Percentiles rank a stretch among this genome's conserved stretches.
Conservation (phyloP, 2,888 invertebrate species). For the Agonopterix arenella region DNA sequence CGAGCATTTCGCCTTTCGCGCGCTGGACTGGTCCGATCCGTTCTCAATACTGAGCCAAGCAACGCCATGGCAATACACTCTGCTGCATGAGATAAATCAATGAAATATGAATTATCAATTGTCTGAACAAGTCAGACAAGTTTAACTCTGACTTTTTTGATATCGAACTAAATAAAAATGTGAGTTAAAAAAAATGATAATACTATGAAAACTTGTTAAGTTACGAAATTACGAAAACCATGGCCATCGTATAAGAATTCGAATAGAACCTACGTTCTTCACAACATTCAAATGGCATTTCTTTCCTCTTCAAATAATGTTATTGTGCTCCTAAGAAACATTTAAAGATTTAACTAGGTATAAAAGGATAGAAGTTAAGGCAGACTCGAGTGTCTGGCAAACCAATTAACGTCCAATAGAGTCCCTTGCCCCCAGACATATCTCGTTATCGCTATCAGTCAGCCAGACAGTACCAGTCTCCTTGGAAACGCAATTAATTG, state of each 20-base stretch:
- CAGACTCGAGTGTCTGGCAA: constrained; percentile 49
- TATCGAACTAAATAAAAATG: no score
- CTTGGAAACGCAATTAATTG: constrained; percentile 44
- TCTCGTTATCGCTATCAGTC: constrained; percentile 43
- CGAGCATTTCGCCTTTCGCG: constrained; percentile 72
- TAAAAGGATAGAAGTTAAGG: constrained; percentile 26
- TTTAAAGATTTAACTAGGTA: constrained; percentile 4
- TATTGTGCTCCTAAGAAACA: not conserved
- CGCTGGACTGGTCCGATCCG: constrained; percentile 52
- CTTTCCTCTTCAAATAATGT: no score
- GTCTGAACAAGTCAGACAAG: no score
- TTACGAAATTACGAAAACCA: no score
- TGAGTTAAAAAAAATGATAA: no score
- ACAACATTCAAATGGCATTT: no score
- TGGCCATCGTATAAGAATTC: no score
- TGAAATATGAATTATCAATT: not conserved
- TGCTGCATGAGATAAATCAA: not conserved
- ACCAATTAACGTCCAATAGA: constrained; percentile 61
- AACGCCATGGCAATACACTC: not conserved
- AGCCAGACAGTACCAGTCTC: constrained; percentile 33
- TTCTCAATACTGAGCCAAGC: constrained; percentile 38
- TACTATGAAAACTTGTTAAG: no score
- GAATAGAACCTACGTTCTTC: no score
- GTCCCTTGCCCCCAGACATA: constrained; percentile 51
- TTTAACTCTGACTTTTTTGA: no score